These are phyloP conservation scores for Sternarchorhynchus goeldii DNA, from an alignment of 2,797 vertebrate species.

Conservation along the genomic window DNA sequence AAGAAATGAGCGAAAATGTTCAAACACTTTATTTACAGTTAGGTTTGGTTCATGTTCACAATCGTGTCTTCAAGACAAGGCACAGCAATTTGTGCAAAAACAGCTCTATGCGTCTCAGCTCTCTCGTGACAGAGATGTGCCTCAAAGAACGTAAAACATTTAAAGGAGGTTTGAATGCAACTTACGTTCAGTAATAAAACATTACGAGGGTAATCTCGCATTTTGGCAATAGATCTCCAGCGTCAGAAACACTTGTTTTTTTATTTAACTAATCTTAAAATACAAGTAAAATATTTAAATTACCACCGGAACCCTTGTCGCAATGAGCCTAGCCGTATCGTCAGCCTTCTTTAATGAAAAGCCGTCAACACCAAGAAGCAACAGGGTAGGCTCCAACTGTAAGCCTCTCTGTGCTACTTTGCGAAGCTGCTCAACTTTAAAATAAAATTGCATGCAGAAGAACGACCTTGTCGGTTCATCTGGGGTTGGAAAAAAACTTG, in stretches of 20 bases:
- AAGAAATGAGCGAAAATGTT: too few species aligned
- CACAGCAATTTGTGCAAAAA: conserved; percentile 11
- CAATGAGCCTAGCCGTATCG: too few species aligned
- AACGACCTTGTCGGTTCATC: too few species aligned
- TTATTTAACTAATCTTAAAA: background rate
- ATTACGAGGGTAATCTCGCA: background rate
- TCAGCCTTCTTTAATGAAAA: too few species aligned
- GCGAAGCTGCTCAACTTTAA: too few species aligned
- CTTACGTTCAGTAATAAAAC: background rate
- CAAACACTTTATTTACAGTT: conserved; percentile 1
- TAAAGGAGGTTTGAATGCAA: background rate
- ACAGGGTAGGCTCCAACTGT: too few species aligned
- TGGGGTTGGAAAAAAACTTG: too few species aligned
- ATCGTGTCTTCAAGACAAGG: conserved; percentile 10
- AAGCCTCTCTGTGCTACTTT: too few species aligned
- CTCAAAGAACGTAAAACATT: background rate
- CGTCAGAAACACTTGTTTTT: too few species aligned
- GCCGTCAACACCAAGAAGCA: too few species aligned
- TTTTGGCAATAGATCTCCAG: background rate
- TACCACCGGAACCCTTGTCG: too few species aligned
- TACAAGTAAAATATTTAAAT: background rate
- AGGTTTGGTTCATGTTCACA: background rate
- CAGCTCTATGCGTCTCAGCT: background rate
- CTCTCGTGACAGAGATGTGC: background rate
- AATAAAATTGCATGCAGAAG: too few species aligned